These are phyloP conservation scores for Sphinx pinastri DNA, from an alignment of 2,888 invertebrate species.

Conservation along the genomic window DNA sequence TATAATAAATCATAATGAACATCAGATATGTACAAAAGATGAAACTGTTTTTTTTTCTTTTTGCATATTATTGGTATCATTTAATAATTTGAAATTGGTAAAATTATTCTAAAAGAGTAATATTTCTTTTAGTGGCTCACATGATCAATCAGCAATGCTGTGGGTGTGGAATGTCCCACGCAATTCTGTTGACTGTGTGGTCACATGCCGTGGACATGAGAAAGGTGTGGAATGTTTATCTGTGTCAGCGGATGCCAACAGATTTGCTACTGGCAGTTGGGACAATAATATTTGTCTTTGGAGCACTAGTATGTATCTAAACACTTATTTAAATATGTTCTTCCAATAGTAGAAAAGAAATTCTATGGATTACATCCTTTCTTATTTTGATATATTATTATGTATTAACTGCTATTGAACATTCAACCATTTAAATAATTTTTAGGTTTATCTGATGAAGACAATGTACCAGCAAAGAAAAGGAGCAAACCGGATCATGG, in stretches of 20 bases:
- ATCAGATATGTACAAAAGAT: too few relatives aligned
- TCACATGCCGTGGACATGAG: conserved; percentile 95
- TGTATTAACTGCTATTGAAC: not conserved
- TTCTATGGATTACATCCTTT: too few relatives aligned
- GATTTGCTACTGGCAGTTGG: conserved; percentile 94
- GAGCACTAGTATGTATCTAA: conserved; percentile 87
- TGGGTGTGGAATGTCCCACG: conserved; percentile 93
- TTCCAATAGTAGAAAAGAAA: too few relatives aligned
- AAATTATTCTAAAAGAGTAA: too few relatives aligned
- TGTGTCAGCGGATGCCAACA: conserved; percentile 86
- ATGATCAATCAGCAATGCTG: conserved; percentile 95
- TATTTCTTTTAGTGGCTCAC: conserved; percentile 88
- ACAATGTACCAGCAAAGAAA: conserved; percentile 84
- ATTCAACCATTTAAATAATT: not conserved
- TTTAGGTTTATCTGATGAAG: conserved; percentile 81
- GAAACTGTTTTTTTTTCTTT: too few relatives aligned
- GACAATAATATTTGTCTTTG: conserved; percentile 96
- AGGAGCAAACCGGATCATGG: conserved; percentile 83
- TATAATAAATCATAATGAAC: too few relatives aligned
- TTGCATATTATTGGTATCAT: too few relatives aligned
- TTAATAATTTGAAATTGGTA: too few relatives aligned
- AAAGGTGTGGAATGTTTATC: conserved; percentile 95
- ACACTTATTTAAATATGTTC: not conserved
- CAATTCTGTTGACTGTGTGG: conserved; percentile 91
- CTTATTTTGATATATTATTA: not conserved